Base-by-base conservation (phyloP, 2,113 vertebrate species). In the Emydura subglobosa region DNA sequence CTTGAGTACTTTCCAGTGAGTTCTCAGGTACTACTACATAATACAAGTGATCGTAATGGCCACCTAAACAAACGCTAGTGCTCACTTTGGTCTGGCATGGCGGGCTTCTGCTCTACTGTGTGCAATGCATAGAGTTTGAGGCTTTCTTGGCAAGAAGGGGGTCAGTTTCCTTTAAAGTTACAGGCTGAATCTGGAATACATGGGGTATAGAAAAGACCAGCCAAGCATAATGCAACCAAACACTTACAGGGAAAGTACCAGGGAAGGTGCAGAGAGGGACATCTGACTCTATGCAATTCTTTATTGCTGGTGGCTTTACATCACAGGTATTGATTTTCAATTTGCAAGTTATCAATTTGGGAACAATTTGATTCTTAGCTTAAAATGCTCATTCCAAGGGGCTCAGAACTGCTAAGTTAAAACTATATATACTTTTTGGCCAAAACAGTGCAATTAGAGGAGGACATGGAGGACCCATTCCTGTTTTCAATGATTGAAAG, bases 331-430 rank as follows among this genome's bases (percentile, higher is more conserved):
- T 87, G 61, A 86, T 82, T 91, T 96, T 95, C 89, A 80, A 89
- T 96, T 93, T 96, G 78, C 44, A 89, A 25, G 29, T 87, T 96
- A 87, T 29, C 83, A 92, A 1, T 47, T 79, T 88, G 55, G 49
- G 91, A 96, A 79, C 85, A 47, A 53, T 25, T 19, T 87, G 42
- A 82, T 95, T 84, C 92, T 97, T 95, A 92, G 68, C 51, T 49
- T 22, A 55, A n/a, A 93, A 85, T 57, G 19, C 86, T 81, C 27
- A 31, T 55, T 94, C 83, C 50, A 81, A n/a, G 27, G 27, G 6
- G 25, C 82, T 21, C 47, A 53, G 80, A 6, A 14, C 34, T 96
- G 68, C 74, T 4, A 5, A 47, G n/a, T 53, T 87, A 95, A 96
- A 94, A 24, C 24, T 42, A 17, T 17, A 14, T 79, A 42, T 44